phyloP scores from a whole-genome alignment of 1,140 invertebrate genomes.

The Vanessa tameamea region DNA sequence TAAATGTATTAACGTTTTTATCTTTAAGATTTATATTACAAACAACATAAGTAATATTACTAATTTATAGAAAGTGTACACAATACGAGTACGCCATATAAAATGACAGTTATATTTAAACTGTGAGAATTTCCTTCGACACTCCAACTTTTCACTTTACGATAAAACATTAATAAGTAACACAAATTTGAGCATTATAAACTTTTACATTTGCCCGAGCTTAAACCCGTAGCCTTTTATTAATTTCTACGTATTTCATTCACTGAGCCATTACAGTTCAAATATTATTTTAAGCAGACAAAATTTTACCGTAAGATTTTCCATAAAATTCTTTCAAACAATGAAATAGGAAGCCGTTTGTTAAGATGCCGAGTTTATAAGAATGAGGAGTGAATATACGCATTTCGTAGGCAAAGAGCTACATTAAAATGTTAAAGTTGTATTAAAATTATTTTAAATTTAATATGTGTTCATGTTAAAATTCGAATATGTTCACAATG shows the following conservation, averaged over 20 bases:
- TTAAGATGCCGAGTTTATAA: slow-evolving; percentile 1
- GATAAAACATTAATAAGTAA: neutral
- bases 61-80: too few relatives aligned
- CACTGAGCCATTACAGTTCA: neutral
- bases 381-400: slow-evolving; percentile 1
- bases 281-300: neutral
- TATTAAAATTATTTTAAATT: too few relatives aligned
- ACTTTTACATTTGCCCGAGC: neutral
- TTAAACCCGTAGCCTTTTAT: neutral
- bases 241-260: neutral
- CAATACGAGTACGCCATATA: too few relatives aligned
- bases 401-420: slow-evolving; percentile 1
- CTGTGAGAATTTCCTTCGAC: neutral
- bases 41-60: too few relatives aligned
- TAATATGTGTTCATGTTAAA: too few relatives aligned
- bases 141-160: too few relatives aligned
- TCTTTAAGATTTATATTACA: too few relatives aligned
- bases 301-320: neutral
- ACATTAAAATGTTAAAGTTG: too few relatives aligned
- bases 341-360: slow-evolving; percentile 22
- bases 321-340: slow-evolving; percentile 20
- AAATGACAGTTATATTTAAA: too few relatives aligned
- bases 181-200: neutral
- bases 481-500: too few relatives aligned
- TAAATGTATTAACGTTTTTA: too few relatives aligned